Conservation (phyloP, 2,888 invertebrate genomes). For the Pseudococcus jackbeardsleyi region DNA sequence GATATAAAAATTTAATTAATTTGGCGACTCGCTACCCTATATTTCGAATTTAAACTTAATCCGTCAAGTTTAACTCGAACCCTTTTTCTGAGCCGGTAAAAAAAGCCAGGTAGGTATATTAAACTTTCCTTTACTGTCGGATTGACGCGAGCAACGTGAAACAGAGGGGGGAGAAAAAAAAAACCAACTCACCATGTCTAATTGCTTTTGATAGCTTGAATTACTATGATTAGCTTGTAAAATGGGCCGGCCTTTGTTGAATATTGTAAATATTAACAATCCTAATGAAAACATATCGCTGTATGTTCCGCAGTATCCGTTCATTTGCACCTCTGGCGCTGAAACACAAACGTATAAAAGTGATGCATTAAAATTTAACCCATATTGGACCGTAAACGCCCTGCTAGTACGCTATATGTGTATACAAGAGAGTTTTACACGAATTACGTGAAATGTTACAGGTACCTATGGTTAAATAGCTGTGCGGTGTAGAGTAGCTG, state of each 20-base stretch:
- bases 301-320: slow-evolving; percentile 84
- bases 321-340: slow-evolving; percentile 94
- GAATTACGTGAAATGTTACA: too few species aligned
- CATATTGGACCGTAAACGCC: not conserved
- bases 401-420: too few species aligned
- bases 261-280: slow-evolving; percentile 92
- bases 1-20: slow-evolving; percentile 2
- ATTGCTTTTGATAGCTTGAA: slow-evolving; percentile 88
- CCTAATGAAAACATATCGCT: slow-evolving; percentile 98
- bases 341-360: slow-evolving; percentile 68
- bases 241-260: slow-evolving; percentile 89
- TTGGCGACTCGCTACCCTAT: not conserved
- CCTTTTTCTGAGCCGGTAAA: not conserved
- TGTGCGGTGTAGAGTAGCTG: not conserved
- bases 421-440: too few species aligned
- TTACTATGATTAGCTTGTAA: slow-evolving; percentile 93
- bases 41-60: slow-evolving; percentile 8
- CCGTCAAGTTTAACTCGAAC: not conserved
- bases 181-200: slow-evolving; percentile 83
- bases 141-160: not conserved
- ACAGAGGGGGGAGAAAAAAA: not conserved
- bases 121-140: not conserved
- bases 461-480: too few species aligned
- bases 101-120: not conserved
- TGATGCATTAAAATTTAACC: not conserved